Percentiles rank a stretch among this genome's conserved stretches.
Conservation (phyloP, 2,113 vertebrate species). For the Barnardius zonarius region DNA sequence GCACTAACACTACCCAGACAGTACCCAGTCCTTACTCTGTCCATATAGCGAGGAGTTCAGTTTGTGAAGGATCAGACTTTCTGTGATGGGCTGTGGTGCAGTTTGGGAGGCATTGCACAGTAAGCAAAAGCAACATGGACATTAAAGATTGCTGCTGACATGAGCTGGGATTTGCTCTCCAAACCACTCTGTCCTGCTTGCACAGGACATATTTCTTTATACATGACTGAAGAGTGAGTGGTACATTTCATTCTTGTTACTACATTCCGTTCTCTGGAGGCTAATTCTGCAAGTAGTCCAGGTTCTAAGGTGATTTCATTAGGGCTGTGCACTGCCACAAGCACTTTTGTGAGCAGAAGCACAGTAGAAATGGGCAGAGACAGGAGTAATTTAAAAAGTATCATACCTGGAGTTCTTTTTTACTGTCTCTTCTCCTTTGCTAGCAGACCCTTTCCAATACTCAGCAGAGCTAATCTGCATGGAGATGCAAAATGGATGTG, state of each 20-base stretch:
- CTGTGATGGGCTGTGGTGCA: neutral
- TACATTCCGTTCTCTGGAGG: neutral
- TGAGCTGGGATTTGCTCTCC: neutral
- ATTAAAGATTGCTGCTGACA: neutral
- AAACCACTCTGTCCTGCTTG: neutral
- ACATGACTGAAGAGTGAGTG: neutral
- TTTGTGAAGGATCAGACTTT: neutral
- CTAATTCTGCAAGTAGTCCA: neutral
- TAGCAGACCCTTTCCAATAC: neutral
- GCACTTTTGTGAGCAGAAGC: neutral
- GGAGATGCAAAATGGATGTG: neutral
- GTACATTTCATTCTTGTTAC: neutral
- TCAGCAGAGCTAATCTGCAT: neutral
- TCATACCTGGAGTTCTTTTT: neutral
- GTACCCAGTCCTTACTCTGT: neutral
- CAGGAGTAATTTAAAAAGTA: neutral
- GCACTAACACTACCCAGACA: neutral
- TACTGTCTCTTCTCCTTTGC: neutral
- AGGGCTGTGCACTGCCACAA: neutral
- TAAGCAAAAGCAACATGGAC: neutral
- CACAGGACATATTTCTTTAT: neutral
- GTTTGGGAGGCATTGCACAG: neutral
- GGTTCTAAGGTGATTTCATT: neutral
- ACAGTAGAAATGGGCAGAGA: neutral
- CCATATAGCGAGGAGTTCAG: accelerated